phyloP scores from a whole-genome alignment of 2,113 vertebrate species.

The Bagarius yarrelli region DNA sequence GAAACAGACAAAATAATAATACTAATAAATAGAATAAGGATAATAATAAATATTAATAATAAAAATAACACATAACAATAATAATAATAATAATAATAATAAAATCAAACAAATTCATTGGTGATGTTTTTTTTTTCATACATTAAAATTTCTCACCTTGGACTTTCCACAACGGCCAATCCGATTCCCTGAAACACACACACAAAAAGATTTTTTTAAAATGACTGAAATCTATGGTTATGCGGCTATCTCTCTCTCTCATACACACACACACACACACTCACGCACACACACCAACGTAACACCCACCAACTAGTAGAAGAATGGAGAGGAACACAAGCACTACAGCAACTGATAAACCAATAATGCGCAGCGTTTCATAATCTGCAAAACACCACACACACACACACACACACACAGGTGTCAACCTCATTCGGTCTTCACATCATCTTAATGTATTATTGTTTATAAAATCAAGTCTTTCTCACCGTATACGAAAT shows the following conservation, averaged over 20 bases:
- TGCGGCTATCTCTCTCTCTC: too few relatives aligned
- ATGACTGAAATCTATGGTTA: conserved; percentile 24
- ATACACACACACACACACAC: background rate
- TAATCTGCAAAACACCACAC: too few relatives aligned
- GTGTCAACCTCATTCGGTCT: too few relatives aligned
- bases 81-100: too few relatives aligned
- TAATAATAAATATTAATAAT: too few relatives aligned
- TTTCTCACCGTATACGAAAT: conserved; percentile 72
- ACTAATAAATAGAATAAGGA: too few relatives aligned
- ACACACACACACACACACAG: too few relatives aligned
- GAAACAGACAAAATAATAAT: conserved; percentile 17
- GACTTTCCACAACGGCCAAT: conserved; percentile 63
- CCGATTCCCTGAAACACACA: conserved; percentile 63
- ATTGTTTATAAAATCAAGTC: background rate
- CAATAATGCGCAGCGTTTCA: conserved; percentile 65
- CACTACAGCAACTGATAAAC: conserved; percentile 66
- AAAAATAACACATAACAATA: too few relatives aligned
- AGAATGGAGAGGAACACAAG: conserved; percentile 68
- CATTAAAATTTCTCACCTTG: conserved; percentile 54
- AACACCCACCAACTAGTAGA: conserved; percentile 67
- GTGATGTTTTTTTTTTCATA: background rate
- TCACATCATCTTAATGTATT: too few relatives aligned
- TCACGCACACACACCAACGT: background rate
- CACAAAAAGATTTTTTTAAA: conserved; percentile 30
- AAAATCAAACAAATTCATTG: too few relatives aligned